phyloP scores from a whole-genome alignment of 2,797 vertebrate species.

The Anguilla marmorata region DNA sequence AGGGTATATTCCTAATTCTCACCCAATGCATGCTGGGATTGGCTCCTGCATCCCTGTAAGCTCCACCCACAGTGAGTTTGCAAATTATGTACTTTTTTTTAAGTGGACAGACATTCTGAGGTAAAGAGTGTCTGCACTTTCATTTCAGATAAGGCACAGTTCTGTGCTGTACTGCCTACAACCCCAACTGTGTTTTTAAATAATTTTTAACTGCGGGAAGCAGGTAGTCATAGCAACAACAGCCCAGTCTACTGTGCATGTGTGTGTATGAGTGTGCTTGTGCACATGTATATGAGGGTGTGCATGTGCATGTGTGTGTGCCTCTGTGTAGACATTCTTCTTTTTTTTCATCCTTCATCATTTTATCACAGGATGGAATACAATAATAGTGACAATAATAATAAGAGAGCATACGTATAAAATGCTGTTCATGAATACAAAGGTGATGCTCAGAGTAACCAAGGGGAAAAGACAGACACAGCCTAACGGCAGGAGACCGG shows the following conservation, averaged over 20 bases:
- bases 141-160: background rate
- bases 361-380: background rate
- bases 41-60: background rate
- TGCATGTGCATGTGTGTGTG: no score
- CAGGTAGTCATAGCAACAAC: constrained; percentile 24
- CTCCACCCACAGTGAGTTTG: background rate
- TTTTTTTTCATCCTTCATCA: background rate
- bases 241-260: background rate
- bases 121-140: background rate
- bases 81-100: background rate
- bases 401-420: background rate
- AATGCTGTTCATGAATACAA: background rate
- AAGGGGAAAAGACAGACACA: background rate
- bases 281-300: background rate
- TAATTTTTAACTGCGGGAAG: background rate
- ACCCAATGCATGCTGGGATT: background rate
- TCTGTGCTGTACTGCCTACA: background rate
- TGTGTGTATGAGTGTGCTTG: background rate
- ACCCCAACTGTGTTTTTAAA: background rate
- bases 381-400: background rate
- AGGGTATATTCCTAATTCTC: no score
- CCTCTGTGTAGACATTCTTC: background rate
- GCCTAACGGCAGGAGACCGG: background rate
- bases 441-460: background rate
- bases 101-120: background rate